Conservation (phyloP, 2,113 vertebrate species). For the Vanacampus margaritifer region DNA sequence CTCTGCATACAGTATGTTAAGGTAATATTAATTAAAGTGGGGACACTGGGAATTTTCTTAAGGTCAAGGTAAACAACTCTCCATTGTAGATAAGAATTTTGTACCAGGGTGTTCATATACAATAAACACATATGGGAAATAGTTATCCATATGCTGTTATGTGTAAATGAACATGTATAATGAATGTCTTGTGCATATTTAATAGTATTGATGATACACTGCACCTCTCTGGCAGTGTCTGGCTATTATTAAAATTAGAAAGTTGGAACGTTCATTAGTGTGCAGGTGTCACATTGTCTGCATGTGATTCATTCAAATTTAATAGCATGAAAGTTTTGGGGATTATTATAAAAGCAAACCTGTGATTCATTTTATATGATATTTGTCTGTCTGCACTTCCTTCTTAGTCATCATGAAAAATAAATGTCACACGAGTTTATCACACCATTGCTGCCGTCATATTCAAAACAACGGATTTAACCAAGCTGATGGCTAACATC, state of each 20-base stretch:
- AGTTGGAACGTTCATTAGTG: background rate
- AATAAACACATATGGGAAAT: conserved; percentile 28
- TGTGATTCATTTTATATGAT: background rate
- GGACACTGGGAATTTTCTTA: conserved; percentile 47
- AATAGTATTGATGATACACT: background rate
- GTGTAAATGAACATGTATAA: background rate
- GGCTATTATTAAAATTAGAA: background rate
- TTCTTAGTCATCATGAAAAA: background rate
- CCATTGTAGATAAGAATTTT: conserved; percentile 38
- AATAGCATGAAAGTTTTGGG: background rate
- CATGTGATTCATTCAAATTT: background rate
- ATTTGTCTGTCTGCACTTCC: background rate
- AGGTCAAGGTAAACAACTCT: conserved; percentile 44
- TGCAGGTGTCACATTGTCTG: background rate
- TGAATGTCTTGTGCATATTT: too few species aligned
- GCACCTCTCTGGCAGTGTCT: background rate
- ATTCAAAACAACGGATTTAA: background rate
- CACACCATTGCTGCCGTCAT: background rate
- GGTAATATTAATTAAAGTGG: conserved; percentile 59
- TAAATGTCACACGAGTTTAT: background rate
- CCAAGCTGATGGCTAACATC: background rate
- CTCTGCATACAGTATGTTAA: background rate
- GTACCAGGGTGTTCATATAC: conserved; percentile 30
- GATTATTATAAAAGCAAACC: background rate
- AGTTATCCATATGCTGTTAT: background rate